Evolutionary conservation across 2,888 invertebrate species (phyloP).

Genomic region (Orthosia gracilis): DNA sequence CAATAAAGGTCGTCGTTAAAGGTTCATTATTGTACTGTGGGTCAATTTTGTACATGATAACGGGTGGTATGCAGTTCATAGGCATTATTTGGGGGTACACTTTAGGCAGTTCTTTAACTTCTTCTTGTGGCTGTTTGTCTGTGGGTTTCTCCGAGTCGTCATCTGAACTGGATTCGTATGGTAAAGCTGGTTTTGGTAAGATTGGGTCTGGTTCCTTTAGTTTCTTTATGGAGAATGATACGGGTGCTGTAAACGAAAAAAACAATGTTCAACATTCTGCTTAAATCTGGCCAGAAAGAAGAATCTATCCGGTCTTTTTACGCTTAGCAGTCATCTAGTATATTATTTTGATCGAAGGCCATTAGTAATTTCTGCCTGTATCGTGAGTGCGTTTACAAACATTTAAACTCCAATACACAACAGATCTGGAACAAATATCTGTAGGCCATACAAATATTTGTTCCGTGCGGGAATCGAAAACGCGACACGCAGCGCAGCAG

Average conservation of each 20-base stretch:
- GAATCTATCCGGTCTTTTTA: too few species aligned
- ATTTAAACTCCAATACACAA: too few species aligned
- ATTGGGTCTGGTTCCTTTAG: conserved; percentile 93
- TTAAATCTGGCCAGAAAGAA: too few species aligned
- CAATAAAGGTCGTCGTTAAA: conserved; percentile 70
- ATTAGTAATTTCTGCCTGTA: too few species aligned
- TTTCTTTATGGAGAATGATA: conserved; percentile 96
- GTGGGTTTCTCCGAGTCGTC: conserved; percentile 87
- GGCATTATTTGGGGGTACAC: conserved; percentile 64
- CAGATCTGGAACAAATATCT: too few species aligned
- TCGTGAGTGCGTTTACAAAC: too few species aligned
- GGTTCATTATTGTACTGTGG: conserved; percentile 74
- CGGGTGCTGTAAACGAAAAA: conserved; percentile 90
- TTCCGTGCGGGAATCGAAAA: too few species aligned
- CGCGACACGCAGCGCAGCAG: too few species aligned
- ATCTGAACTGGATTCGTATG: conserved; percentile 94
- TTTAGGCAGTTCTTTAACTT: conserved; percentile 64
- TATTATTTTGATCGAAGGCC: too few species aligned
- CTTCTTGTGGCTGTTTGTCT: conserved; percentile 68
- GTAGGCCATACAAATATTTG: too few species aligned
- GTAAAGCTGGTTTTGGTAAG: conserved; percentile 94
- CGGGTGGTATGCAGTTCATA: conserved; percentile 74
- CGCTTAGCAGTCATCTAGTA: too few species aligned
- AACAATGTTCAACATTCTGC: too few species aligned
- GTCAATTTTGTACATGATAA: conserved; percentile 84